These are phyloP conservation scores for Sarcophaga rosellei DNA, from an alignment of 2,888 invertebrate genomes.

Conservation along the genomic window DNA sequence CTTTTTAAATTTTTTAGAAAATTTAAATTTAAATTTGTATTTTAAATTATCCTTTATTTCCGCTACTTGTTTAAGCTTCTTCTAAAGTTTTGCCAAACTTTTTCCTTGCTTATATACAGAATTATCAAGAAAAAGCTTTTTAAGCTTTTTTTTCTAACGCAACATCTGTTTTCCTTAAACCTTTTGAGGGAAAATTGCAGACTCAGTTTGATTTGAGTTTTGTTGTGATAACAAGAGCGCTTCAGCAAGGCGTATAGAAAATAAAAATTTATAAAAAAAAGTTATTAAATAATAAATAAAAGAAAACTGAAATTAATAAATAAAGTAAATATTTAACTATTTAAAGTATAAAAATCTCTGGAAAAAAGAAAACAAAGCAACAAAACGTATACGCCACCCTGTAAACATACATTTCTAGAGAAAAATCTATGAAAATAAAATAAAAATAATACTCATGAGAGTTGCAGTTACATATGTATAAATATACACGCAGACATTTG, in stretches of 20 bases:
- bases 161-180: conserved; percentile 63
- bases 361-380: conserved; percentile 23
- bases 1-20: no score
- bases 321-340: not conserved
- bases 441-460: conserved; percentile 2
- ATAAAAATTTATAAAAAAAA: conserved; percentile 4
- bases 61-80: not conserved
- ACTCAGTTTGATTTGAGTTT: conserved; percentile 59
- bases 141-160: not conserved
- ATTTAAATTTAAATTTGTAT: not conserved
- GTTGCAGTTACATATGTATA: conserved; percentile 18
- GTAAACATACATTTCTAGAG: conserved; percentile 23
- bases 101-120: not conserved
- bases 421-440: conserved; percentile 13
- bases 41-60: not conserved
- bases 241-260: conserved; percentile 32
- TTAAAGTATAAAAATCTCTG: not conserved
- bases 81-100: not conserved
- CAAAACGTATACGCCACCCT: conserved; percentile 58
- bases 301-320: conserved; percentile 3
- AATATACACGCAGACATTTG: not conserved
- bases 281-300: conserved; percentile 20
- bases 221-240: conserved; percentile 60
- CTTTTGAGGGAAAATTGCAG: conserved; percentile 19
- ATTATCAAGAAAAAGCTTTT: not conserved